phyloP scores from a whole-genome alignment of 2,113 vertebrate genomes.

The Lota lota region DNA sequence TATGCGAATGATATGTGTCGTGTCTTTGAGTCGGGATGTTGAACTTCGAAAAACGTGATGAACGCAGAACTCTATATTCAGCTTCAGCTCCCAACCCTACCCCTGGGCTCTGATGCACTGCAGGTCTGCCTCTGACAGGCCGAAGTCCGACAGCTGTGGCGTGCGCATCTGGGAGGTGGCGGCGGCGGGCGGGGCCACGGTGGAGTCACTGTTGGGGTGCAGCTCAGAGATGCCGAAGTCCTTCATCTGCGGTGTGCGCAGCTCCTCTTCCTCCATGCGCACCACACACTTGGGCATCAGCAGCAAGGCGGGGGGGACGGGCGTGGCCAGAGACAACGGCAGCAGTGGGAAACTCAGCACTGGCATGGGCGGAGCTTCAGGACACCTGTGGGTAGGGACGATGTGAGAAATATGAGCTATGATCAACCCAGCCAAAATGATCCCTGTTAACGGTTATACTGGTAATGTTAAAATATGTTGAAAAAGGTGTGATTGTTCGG shows the following conservation, averaged over 20 bases:
- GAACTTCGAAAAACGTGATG: too few species aligned
- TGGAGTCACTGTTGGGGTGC: constrained; percentile 88
- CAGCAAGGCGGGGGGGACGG: constrained; percentile 25
- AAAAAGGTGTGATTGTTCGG: too few species aligned
- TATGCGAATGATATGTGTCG: too few species aligned
- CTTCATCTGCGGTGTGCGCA: constrained; percentile 76
- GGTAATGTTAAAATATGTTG: too few species aligned
- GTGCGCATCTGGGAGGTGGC: constrained; percentile 44
- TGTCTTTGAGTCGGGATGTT: too few species aligned
- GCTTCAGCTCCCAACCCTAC: too few species aligned
- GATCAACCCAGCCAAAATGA: too few species aligned
- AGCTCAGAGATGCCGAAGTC: constrained; percentile 84
- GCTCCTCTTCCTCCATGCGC: constrained; percentile 49
- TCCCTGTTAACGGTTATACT: too few species aligned
- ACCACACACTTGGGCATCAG: constrained; percentile 81
- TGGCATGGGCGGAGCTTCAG: constrained; percentile 28
- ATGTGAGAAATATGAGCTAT: too few species aligned
- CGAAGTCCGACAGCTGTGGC: constrained; percentile 82
- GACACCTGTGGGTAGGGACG: constrained; percentile 11
- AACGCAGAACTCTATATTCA: too few species aligned
- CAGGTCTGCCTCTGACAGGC: too few species aligned
- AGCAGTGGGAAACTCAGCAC: constrained; percentile 44
- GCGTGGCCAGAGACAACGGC: background rate
- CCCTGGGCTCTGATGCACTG: too few species aligned
- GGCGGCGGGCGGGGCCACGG: constrained; percentile 63